Evolutionary conservation across 1,140 invertebrate genomes (phyloP).

Genomic region (Mylabris phalerata): DNA sequence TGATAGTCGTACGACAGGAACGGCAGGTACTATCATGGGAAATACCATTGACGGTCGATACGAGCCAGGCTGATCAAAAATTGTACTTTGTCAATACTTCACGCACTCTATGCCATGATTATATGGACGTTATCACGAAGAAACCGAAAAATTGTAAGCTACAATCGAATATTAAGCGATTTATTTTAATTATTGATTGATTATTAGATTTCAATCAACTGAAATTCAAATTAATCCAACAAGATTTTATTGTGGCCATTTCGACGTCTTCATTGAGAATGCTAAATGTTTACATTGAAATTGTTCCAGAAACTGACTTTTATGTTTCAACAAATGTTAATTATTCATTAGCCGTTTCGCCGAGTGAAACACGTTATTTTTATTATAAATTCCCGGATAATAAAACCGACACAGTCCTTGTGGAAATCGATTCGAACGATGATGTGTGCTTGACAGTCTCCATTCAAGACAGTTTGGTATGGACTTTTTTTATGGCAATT

Average conservation of each 20-base stretch:
- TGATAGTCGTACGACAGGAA: conserved; percentile 35
- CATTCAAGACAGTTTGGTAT: conserved; percentile 34
- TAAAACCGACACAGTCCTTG: conserved; percentile 49
- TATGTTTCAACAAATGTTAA: conserved; percentile 45
- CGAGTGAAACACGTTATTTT: conserved; percentile 43
- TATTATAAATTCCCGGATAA: conserved; percentile 33
- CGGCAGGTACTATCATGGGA: conserved; percentile 59
- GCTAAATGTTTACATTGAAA: conserved; percentile 46
- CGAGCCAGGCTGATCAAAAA: conserved; percentile 31
- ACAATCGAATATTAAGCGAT: not conserved
- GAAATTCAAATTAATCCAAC: conserved; percentile 3
- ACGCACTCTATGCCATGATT: conserved; percentile 59
- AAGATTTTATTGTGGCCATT: conserved; percentile 52
- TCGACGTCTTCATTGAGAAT: conserved; percentile 50
- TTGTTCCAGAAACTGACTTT: conserved; percentile 52
- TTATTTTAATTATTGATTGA: not conserved
- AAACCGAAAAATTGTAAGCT: conserved; percentile 3
- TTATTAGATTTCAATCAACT: conserved; percentile 15
- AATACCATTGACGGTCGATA: conserved; percentile 54
- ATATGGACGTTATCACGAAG: conserved; percentile 24
- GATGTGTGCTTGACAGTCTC: conserved; percentile 59
- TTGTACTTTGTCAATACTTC: conserved; percentile 52
- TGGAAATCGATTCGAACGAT: conserved; percentile 60
- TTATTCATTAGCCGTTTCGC: conserved; percentile 41
- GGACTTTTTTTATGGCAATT: not conserved